phyloP scores from a whole-genome alignment of 2,888 invertebrate genomes.

The Selenia dentaria region DNA sequence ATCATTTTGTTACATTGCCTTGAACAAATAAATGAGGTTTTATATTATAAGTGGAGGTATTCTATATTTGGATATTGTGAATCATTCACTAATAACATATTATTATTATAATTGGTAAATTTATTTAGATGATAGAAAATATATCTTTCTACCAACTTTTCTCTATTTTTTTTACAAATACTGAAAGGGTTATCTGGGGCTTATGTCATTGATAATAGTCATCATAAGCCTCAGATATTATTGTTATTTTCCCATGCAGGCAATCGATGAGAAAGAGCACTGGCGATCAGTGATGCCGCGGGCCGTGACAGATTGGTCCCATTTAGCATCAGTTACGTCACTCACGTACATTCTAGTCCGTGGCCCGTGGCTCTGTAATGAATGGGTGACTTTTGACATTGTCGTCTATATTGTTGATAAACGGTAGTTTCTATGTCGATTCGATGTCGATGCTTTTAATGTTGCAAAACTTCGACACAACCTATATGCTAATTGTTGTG shows the following conservation, averaged over 20 bases:
- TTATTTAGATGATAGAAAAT: too few species aligned
- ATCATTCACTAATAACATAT: too few species aligned
- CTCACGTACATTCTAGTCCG: constrained; percentile 38
- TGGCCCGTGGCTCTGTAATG: constrained; percentile 41
- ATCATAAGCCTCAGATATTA: too few species aligned
- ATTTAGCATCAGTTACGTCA: constrained; percentile 29
- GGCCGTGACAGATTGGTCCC: constrained; percentile 27
- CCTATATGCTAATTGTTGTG: constrained; percentile 34
- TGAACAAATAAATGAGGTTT: too few species aligned
- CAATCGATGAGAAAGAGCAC: not conserved
- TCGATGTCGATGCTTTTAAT: constrained; percentile 41
- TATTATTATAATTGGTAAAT: too few species aligned
- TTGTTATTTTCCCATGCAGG: not conserved
- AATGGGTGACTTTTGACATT: constrained; percentile 75
- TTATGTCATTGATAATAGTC: too few species aligned
- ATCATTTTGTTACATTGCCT: too few species aligned
- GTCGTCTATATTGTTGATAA: constrained; percentile 53
- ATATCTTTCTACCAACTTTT: too few species aligned
- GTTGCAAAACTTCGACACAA: constrained; percentile 39
- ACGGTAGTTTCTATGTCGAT: constrained; percentile 53
- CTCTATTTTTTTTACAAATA: too few species aligned
- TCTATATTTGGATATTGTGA: too few species aligned
- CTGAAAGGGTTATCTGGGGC: too few species aligned
- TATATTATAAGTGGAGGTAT: too few species aligned
- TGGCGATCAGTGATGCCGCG: not conserved